Conservation (phyloP, 1,140 invertebrate species). For the Ladona fulva region DNA sequence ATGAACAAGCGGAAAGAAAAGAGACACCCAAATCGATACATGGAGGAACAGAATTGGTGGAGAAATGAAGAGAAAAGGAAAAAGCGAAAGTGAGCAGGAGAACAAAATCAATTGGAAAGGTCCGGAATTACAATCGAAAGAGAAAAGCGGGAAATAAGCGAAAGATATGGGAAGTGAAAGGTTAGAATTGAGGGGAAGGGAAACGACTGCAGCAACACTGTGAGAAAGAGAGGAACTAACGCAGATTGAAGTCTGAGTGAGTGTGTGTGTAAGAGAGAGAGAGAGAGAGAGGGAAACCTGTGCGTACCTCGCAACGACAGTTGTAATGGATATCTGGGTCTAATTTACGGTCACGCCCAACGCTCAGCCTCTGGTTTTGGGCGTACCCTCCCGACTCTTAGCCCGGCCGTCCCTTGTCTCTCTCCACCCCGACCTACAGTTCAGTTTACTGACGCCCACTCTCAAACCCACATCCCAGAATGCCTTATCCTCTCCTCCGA, state of each 20-base stretch:
- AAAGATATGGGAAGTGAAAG: background rate
- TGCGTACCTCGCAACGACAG: background rate
- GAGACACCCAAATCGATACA: too few species aligned
- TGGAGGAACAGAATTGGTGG: too few species aligned
- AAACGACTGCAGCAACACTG: background rate
- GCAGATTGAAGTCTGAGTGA: background rate
- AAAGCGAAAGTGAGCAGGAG: background rate
- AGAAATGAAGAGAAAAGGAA: too few species aligned
- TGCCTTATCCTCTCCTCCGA: background rate
- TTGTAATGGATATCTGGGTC: slow-evolving; percentile 5
- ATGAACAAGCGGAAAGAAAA: too few species aligned
- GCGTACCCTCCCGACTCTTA: background rate
- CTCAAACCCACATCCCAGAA: background rate
- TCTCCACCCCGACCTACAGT: background rate
- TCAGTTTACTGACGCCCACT: background rate
- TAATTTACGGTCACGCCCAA: background rate
- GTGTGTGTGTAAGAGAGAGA: background rate
- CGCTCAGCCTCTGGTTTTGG: background rate
- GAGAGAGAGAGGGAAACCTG: background rate
- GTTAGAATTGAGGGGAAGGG: background rate
- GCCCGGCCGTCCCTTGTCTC: background rate
- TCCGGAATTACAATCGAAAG: too few species aligned
- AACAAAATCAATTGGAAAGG: too few species aligned
- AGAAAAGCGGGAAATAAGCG: too few species aligned
- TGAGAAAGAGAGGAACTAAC: too few species aligned